These are phyloP conservation scores for Actinostola sp. DNA, from an alignment of 92 coral and sea anemone genomes.

Conservation along the genomic window DNA sequence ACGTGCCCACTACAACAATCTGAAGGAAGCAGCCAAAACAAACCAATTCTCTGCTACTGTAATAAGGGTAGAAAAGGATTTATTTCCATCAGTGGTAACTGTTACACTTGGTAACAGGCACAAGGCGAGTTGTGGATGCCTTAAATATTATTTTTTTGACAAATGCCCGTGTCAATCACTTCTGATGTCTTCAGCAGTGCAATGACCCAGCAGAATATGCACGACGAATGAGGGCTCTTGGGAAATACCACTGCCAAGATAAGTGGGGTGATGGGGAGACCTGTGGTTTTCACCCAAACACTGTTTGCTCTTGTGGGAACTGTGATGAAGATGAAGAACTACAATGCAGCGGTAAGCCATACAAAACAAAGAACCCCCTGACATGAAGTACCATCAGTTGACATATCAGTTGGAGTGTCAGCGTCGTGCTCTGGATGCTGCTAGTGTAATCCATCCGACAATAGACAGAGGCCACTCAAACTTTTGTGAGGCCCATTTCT, in stretches of 20 bases:
- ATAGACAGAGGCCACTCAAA: slow-evolving; percentile 62
- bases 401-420: slow-evolving; percentile 55
- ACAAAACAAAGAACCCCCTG: slow-evolving; percentile 33
- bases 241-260: slow-evolving; percentile 58
- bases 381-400: slow-evolving; percentile 44
- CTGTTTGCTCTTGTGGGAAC: slow-evolving; percentile 39
- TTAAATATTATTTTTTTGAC: slow-evolving; percentile 41
- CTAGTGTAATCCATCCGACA: slow-evolving; percentile 30
- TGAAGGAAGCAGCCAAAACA: slow-evolving; percentile 47
- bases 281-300: slow-evolving; percentile 44
- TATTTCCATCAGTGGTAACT: slow-evolving; percentile 34
- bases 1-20: slow-evolving; percentile 34
- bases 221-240: slow-evolving; percentile 46
- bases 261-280: slow-evolving; percentile 52
- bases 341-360: slow-evolving; percentile 28
- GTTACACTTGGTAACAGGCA: slow-evolving; percentile 34
- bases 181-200: slow-evolving; percentile 56
- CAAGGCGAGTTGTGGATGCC: slow-evolving; percentile 60
- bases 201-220: slow-evolving; percentile 48
- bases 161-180: slow-evolving; percentile 56
- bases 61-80: slow-evolving; percentile 16
- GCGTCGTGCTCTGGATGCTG: slow-evolving; percentile 50
- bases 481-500: slow-evolving; percentile 53
- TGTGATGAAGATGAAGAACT: slow-evolving; percentile 30
- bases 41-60: slow-evolving; percentile 37